phyloP scores from a whole-genome alignment of 2,797 vertebrate species.

The Bradypodion ventrale region DNA sequence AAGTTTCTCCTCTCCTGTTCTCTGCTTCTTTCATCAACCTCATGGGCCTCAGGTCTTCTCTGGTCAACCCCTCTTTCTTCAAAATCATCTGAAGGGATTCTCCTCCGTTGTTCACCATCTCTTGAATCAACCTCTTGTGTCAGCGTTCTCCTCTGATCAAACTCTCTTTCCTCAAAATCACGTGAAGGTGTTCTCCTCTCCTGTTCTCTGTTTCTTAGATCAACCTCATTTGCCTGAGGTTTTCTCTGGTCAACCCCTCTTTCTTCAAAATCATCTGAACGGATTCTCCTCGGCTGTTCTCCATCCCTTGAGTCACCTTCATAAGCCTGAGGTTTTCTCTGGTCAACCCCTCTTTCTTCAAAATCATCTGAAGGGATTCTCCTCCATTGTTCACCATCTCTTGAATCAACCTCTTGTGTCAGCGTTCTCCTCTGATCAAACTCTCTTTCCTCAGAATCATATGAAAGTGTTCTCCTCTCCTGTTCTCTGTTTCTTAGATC shows the following conservation, averaged over 20 bases:
- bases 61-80: neutral
- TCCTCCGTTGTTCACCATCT: neutral
- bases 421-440: neutral
- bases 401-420: fast-evolving
- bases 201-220: neutral
- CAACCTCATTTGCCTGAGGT: fast-evolving
- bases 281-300: neutral
- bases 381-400: neutral
- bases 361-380: neutral
- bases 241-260: neutral
- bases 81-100: neutral
- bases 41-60: neutral
- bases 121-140: neutral
- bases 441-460: neutral
- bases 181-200: neutral
- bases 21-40: neutral
- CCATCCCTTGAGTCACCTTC: neutral
- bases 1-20: neutral
- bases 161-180: too few species aligned
- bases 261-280: neutral
- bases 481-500: neutral
- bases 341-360: neutral
- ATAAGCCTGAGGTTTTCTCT: neutral
- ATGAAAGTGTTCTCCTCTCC: too few species aligned
- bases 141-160: neutral